phyloP scores from a whole-genome alignment of 2,797 vertebrate genomes.

The Hydrophis major region DNA sequence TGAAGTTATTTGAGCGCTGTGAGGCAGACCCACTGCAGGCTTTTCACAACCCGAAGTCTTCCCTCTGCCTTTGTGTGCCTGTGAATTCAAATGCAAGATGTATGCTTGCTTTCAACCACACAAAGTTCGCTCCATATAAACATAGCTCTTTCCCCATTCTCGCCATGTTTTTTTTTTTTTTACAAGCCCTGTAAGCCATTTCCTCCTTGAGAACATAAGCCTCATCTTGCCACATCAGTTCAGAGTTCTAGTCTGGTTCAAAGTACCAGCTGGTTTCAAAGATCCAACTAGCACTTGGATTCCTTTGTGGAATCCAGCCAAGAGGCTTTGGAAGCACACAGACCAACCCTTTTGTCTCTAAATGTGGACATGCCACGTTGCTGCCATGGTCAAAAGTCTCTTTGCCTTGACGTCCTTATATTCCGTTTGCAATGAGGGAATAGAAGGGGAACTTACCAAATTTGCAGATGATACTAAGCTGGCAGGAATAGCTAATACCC shows the following conservation, averaged over 20 bases:
- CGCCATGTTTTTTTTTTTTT: neutral
- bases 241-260: neutral
- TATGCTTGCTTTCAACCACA: neutral
- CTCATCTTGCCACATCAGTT: neutral
- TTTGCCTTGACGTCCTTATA: neutral
- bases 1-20: neutral
- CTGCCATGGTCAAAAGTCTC: no score
- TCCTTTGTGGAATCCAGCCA: neutral
- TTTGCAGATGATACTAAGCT: no score
- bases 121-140: neutral
- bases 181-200: neutral
- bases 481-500: no score
- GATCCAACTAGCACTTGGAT: neutral
- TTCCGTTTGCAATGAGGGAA: neutral
- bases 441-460: no score
- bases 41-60: neutral
- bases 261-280: neutral
- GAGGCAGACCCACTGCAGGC: no score
- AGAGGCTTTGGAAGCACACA: neutral
- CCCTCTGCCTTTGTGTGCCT: neutral
- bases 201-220: neutral
- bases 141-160: neutral
- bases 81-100: neutral
- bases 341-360: neutral
- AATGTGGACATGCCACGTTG: no score